Base-by-base conservation (phyloP, 2,888 invertebrate genomes). In the Zygaena filipendulae region DNA sequence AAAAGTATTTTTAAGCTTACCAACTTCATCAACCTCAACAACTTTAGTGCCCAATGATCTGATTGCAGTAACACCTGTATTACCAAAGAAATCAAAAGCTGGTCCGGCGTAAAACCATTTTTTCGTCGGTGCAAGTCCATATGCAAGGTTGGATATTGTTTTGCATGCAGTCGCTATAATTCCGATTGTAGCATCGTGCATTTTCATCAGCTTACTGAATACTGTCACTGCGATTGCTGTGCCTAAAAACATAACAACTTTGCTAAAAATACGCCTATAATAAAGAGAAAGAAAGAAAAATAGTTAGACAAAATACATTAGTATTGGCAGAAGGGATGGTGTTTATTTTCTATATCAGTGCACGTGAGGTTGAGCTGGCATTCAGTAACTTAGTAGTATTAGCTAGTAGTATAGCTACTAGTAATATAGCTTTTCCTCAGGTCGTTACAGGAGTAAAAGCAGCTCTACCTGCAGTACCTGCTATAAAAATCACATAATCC, bases 1-100 rank as follows among this genome's bases (percentile, higher is more conserved):
- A n/a, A n/a, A n/a, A n/a, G n/a, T n/a, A n/a, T n/a, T n/a, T n/a
- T n/a, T n/a, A n/a, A n/a, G n/a, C 63, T 43, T 49, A 68, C 81
- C 82, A 32, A 82, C 59, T 62, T 83, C 69, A 40, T 82, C 77
- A 5, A 63, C 58, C 4, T 71, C 64, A 3, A 84, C 84, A 10
- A 84, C 48, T 47, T 84, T 84, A 1, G 83, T 83, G 1, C 81
- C 82, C 25, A 84, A 58, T 0, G 84, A 83, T 32, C 83, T 62
- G 40, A 83, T 75, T 1, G 82, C 81, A 1, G 81, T 81, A 3
- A 69, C 62, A n/a, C 79, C 80, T 2, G 81, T 70, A 20, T 72
- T 81, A 2, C 82, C 82, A 11, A 83, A 79, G 31, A 84, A 51
- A 25, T 82, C 82, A 11, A 82, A 66, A 11, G 55, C 52, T 1